Base-by-base conservation (phyloP, 2,113 vertebrate species). In the Heliornis fulica region DNA sequence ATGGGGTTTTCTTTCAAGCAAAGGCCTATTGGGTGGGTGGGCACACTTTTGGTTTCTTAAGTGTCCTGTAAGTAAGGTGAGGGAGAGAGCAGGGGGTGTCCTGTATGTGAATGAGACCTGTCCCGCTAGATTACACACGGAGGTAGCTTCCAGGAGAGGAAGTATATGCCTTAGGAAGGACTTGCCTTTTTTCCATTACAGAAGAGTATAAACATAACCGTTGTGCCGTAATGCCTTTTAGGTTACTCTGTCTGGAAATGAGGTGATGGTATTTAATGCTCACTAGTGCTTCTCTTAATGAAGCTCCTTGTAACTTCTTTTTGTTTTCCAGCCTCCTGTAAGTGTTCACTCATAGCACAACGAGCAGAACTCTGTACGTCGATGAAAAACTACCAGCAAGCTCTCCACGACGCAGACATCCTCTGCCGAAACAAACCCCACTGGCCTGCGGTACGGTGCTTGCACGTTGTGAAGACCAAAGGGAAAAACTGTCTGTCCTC, bases 311-410 rank as follows among this genome's bases (percentile, higher is more conserved):
- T 53, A 46, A 96, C 29, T 21, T 38, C 45, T 61, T 88, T 89
- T 83, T 96, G 69, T 96, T 70, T 97, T 95, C 69, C 97, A 99
- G 99, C 89, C 94, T 98, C 99, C 81, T 98, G 97, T 96, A 97
- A 98, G 86, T 98, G 96, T 97, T 96, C 96, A 2, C 94, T 99
- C 38, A 87, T 99, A 97, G 97, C 97, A 75, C 98, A 99, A 65
- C 96, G 98, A 72, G 98, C 98, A 21, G 98, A 99, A 40, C 88
- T 99, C 61, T 97, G 98, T 96, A 97, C 98, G 43, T 97, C 97
- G 77, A 97, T 99, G 98, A 98, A 98, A 53, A 99, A 98, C 97
- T 99, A 98, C 88, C 97, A 98, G 56, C 98, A 98, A 95, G 98
- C 99, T 22, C 97, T 98, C 82, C 98, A 98, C 16, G 99, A 99